Evolutionary conservation across 2,113 vertebrate genomes (phyloP).

Genomic region (Cricetomys ansorgei): DNA sequence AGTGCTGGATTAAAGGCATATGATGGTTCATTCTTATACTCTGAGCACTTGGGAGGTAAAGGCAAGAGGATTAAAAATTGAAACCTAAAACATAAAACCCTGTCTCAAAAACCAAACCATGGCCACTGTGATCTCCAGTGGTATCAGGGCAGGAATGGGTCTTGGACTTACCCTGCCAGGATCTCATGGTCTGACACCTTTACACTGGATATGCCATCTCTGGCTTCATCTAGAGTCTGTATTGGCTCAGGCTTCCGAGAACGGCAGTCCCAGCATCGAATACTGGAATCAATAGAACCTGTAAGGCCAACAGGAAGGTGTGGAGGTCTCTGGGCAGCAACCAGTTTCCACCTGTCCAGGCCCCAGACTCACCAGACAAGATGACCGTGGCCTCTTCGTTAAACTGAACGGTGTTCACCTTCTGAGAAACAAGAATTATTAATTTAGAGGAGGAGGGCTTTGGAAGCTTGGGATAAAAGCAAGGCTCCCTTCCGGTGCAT

Average conservation of each 20-base stretch:
- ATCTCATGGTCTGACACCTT: slow-evolving; percentile 93
- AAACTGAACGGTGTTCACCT: slow-evolving; percentile 95
- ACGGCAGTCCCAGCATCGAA: slow-evolving; percentile 95
- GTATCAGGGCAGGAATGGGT: neutral
- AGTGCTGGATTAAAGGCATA: neutral
- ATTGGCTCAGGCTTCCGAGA: slow-evolving; percentile 91
- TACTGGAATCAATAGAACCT: slow-evolving; percentile 94
- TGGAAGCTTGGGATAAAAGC: neutral
- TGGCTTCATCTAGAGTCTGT: slow-evolving; percentile 93
- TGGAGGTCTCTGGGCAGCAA: neutral
- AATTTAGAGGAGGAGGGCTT: slow-evolving; percentile 36
- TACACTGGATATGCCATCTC: slow-evolving; percentile 94
- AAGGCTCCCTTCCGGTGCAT: neutral
- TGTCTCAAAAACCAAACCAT: neutral
- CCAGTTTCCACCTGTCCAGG: neutral
- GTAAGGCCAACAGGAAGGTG: neutral
- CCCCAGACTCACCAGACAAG: slow-evolving; percentile 90
- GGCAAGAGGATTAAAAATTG: neutral
- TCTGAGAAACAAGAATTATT: slow-evolving; percentile 82
- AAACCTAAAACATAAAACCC: neutral
- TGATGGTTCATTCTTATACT: neutral
- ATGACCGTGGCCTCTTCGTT: slow-evolving; percentile 95
- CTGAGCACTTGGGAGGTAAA: neutral
- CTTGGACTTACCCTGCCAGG: slow-evolving; percentile 89
- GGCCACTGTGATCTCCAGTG: neutral